These are phyloP conservation scores for Celastrina argiolus DNA, from an alignment of 2,888 invertebrate species.

Conservation along the genomic window DNA sequence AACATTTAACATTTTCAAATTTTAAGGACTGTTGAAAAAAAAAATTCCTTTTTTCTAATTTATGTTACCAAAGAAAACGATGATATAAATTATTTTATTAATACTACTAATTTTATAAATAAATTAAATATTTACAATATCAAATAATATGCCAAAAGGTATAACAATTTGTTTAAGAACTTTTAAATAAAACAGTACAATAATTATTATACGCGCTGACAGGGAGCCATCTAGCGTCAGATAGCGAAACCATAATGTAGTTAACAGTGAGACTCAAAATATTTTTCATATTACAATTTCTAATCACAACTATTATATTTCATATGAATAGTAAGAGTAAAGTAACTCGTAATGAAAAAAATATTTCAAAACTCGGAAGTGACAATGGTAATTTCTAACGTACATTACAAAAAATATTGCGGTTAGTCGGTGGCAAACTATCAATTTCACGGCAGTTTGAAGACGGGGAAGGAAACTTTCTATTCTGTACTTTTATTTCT, in stretches of 20 bases:
- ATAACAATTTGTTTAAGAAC: too few relatives aligned
- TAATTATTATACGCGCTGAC: too few relatives aligned
- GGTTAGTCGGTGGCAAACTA: constrained; percentile 53
- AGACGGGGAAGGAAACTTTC: constrained; percentile 57
- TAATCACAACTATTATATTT: neutral
- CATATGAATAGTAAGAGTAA: too few relatives aligned
- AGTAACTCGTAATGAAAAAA: neutral
- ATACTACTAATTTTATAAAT: too few relatives aligned
- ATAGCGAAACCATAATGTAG: constrained; percentile 41
- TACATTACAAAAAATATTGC: constrained; percentile 46
- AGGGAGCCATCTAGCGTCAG: constrained; percentile 54
- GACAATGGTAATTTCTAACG: constrained; percentile 23
- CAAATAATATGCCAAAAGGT: too few relatives aligned
- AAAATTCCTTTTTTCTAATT: too few relatives aligned
- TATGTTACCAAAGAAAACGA: too few relatives aligned
- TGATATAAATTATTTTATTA: too few relatives aligned
- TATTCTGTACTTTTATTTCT: constrained; percentile 63
- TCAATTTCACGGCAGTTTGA: constrained; percentile 63
- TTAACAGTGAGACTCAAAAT: too few relatives aligned
- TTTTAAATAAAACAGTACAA: neutral
- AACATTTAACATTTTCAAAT: too few relatives aligned
- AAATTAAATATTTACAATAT: too few relatives aligned
- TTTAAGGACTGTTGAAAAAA: too few relatives aligned
- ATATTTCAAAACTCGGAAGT: neutral
- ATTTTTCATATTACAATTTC: neutral